Evolutionary conservation across 2,888 invertebrate species (phyloP), one percentile per base, ranked within the genome.

Genomic region (Coremacera marginata): DNA sequence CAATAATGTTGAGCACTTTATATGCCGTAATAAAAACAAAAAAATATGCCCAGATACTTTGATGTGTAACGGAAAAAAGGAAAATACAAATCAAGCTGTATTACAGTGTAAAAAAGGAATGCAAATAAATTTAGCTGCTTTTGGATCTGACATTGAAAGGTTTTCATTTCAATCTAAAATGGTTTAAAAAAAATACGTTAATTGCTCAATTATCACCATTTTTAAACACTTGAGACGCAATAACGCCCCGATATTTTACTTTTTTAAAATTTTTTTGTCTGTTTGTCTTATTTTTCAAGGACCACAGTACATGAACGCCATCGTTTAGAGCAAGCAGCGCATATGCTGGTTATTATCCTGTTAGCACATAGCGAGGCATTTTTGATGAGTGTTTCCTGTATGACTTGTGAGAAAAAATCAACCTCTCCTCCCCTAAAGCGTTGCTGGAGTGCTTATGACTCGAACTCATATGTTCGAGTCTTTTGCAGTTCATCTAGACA

Each of bases 131-230:
- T 44, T 11, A 44, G 44, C 14, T 44, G 44, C 5, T 37, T 5
- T 8, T 37, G 37, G 7, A 1, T 8, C 7, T 37, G 37, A 7
- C 44, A 44, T 44, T 44, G 11, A 44, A 44, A 11, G 44, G 25
- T 5, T 60, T 25, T 31, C 25, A 67, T 67, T 67, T 44, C 44
- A 37, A n/a, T 27, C 25, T 27, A 25, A 71, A 55, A 57, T 37
- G 37, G 57, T 31, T 52, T 31, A 51, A 51, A 14, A n/a, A 67
- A 67, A 74, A 65, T 37, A 44, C 74, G 55, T 74, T 74, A 74
- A 74, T 74, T 74, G 74, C 74, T 74, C 74, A 55, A 74, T 74
- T 74, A 74, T 67, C 74, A 55, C 67, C 74, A n/a, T 60, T 55
- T 19, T 37, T 31, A 52, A 37, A 37, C 65, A 65, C 74, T 74